Conservation (phyloP, 2,888 invertebrate species). For the Plemyria rubiginata region DNA sequence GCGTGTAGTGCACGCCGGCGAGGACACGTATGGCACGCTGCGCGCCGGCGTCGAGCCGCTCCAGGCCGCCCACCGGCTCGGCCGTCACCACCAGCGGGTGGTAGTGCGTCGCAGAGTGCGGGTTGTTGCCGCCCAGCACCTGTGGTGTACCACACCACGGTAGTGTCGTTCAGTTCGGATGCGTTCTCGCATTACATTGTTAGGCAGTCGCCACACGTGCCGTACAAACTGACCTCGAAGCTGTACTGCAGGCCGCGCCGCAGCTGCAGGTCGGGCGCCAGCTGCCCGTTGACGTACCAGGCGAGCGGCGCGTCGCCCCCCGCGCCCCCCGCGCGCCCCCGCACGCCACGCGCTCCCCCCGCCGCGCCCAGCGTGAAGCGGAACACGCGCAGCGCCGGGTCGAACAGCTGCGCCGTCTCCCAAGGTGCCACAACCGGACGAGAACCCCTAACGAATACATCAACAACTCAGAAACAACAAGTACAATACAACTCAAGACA, state of each 20-base stretch:
- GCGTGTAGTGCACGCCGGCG: conserved; percentile 92
- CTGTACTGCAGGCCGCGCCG: conserved; percentile 93
- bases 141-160: too few species aligned
- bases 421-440: conserved; percentile 68
- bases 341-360: conserved; percentile 91
- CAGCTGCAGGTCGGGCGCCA: conserved; percentile 94
- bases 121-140: conserved; percentile 80
- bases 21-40: conserved; percentile 86
- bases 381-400: conserved; percentile 90
- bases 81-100: conserved; percentile 96
- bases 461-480: too few species aligned
- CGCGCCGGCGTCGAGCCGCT: conserved; percentile 87
- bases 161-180: too few species aligned
- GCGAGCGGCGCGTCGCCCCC: conserved; percentile 90
- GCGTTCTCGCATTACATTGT: too few species aligned
- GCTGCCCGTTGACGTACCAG: conserved; percentile 96
- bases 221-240: conserved; percentile 88
- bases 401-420: conserved; percentile 87
- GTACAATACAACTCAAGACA: too few species aligned
- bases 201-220: too few species aligned
- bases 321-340: conserved; percentile 64
- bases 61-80: conserved; percentile 93
- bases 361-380: conserved; percentile 93
- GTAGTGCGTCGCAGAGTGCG: conserved; percentile 88
- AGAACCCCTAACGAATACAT: conserved; percentile 38